Evolutionary conservation across 53 echinoderm and acorn worm genomes (phyloP), one percentile per base, ranked within the genome.

Genomic region (Henricia sp.): DNA sequence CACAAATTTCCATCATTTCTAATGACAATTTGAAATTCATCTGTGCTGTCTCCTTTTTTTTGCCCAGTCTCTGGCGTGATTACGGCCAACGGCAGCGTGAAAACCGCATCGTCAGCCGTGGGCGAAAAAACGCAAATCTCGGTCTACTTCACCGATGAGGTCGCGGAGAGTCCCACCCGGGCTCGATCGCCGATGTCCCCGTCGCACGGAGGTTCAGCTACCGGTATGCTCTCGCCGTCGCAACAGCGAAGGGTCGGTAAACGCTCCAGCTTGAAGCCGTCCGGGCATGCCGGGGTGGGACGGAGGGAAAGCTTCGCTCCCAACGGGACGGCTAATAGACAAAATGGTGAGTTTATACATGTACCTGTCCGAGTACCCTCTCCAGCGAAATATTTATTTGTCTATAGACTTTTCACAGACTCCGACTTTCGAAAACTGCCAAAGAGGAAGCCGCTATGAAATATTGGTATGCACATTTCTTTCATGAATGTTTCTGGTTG

Each of bases 71-170:
- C 93, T 28, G 93, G 88, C 39, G 44, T 84, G 1, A 67, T 95
- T 0, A 75, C 77, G 29, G 74, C 82, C 8, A 88, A 70, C 29
- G 91, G 86, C 23, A 67, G 39, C 27, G 82, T 87, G 35, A 77
- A 55, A 46, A 87, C 73, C 50, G 87, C 95, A 35, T 78, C 83
- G 23, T 85, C 91, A 0, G 93, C 93, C 12, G 62, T 57, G 12
- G 94, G 94, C 10, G 94, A 96, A 50, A 89, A 91, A 46, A 96
- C 97, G 8, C 86, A 86, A 55, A 96, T 96, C 51, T 90, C 89
- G 19, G 97, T 96, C 5, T 92, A 90, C 12, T 94, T 94, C 78
- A 93, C 90, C 32, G 96, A 96, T 67, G 93, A 93, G 68, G 57
- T 73, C 9, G 59, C 41, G 9, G 87, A 93, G 34, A 84, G 72